Evolutionary conservation across 2,113 vertebrate species (phyloP), one percentile per base, ranked within the genome.

Genomic region (Empidonax alnorum): DNA sequence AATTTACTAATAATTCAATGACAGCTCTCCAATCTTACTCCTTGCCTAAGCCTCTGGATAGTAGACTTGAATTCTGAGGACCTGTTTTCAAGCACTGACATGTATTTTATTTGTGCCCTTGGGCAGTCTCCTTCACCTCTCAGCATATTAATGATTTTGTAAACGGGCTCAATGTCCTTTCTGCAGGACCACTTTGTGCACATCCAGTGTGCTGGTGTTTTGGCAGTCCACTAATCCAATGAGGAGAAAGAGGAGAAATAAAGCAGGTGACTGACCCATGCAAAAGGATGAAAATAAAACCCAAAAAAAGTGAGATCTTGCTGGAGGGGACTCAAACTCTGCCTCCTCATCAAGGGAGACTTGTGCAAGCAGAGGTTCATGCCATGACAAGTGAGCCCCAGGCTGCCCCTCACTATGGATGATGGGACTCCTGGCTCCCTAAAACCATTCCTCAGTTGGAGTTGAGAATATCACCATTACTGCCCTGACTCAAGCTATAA

Each of bases 321-420:
- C 18, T 50, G 16, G 31, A 13, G 22, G 69, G 30, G 67, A 33
- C 74, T 63, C 35, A 80, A n/a, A 31, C 19, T 78, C 47, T 68
- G 12, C 20, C 46, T 84, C 28, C 16, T 58, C 37, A 41, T 14
- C 4, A 16, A 53, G 37, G 56, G 17, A 56, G 1, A 31, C 4
- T 28, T 56, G 14, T 31, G 39, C 61, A 41, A 84, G 49, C 5
- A 16, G 42, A 82, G 11, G 21, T 72, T 72, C 17, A 25, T 49
- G 20, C 4, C 2, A 2, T 1, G 1, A 17, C 0, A 2, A 39
- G 6, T 12, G 18, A 39, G 27, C 42, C 21, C 31, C 15, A 39
- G 55, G 61, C 68, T 87, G 39, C 59, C 0, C 1, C 42, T 82
- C 7, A 2, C 30, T 8, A 0, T 13, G 28, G 46, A 19, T 24